phyloP scores from a whole-genome alignment of 2,888 invertebrate species.

The Oxycera nigricornis region DNA sequence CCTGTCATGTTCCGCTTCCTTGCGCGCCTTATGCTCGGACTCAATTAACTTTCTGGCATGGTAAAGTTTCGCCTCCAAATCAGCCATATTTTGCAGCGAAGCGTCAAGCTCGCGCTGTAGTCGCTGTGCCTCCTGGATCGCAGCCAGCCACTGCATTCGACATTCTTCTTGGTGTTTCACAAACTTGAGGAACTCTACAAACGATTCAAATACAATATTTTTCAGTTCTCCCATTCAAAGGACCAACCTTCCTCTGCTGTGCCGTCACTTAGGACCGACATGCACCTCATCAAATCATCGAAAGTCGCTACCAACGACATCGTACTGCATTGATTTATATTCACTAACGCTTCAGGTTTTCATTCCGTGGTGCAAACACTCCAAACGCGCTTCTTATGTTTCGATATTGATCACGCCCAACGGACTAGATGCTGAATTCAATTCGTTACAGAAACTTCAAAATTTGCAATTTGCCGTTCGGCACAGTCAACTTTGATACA shows the following conservation, averaged over 20 bases:
- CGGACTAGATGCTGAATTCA: background rate
- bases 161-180: conserved; percentile 76
- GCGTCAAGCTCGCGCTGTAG: conserved; percentile 75
- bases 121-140: conserved; percentile 75
- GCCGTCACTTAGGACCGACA: conserved; percentile 70
- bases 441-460: conserved; percentile 35
- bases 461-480: background rate
- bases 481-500: conserved; percentile 12
- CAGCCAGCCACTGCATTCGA: conserved; percentile 71
- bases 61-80: conserved; percentile 80
- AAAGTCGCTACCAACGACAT: conserved; percentile 68
- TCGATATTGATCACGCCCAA: background rate
- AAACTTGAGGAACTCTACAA: conserved; percentile 76
- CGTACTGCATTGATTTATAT: background rate
- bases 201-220: background rate
- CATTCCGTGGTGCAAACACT: background rate
- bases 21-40: conserved; percentile 76
- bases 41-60: conserved; percentile 83
- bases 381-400: background rate
- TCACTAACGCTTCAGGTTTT: background rate
- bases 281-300: conserved; percentile 75
- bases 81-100: conserved; percentile 73
- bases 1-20: conserved; percentile 74
- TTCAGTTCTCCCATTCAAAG: no score
- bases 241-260: conserved; percentile 76